These are phyloP conservation scores for Spongilla lacustris DNA, from an alignment of 37 sponge, comb jelly and placozoan species.

Conservation along the genomic window DNA sequence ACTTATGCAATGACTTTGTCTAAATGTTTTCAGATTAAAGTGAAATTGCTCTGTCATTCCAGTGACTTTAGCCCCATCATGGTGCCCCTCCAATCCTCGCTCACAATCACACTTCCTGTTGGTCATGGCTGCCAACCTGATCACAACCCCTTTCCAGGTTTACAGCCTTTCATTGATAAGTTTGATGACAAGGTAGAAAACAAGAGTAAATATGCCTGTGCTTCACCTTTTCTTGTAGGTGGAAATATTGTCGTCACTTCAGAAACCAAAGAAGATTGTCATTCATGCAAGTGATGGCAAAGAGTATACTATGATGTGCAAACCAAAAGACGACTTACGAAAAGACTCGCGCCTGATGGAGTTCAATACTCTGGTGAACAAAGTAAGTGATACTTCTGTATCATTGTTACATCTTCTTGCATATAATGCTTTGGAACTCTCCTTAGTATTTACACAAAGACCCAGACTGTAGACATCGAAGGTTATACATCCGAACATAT, in stretches of 20 bases:
- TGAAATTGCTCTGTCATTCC: not conserved
- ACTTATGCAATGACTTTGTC: not conserved
- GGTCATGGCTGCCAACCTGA: conserved; percentile 29
- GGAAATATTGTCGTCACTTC: conserved; percentile 82
- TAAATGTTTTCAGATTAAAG: not conserved
- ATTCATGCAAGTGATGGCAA: conserved; percentile 89
- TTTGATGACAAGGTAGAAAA: conserved; percentile 75
- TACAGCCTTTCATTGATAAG: conserved; percentile 73
- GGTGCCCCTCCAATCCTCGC: conserved; percentile 84
- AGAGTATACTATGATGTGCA: conserved; percentile 77
- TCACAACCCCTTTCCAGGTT: conserved; percentile 87
- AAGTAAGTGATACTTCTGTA: conserved; percentile 38
- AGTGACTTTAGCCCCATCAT: conserved; percentile 86
- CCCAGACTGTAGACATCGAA: conserved; percentile 75
- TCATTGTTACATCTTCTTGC: not conserved
- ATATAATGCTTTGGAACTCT: not conserved
- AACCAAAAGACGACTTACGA: conserved; percentile 94
- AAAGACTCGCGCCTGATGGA: conserved; percentile 96
- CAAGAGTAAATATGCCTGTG: not conserved
- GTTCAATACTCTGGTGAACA: conserved; percentile 89
- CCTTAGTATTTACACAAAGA: conserved; percentile 69
- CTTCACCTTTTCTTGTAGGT: conserved; percentile 38
- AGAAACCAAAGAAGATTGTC: conserved; percentile 90
- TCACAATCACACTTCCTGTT: conserved; percentile 86
- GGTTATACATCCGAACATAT: conserved; percentile 83